phyloP scores from a whole-genome alignment of 1,140 invertebrate genomes.

The Leucophenga varia region DNA sequence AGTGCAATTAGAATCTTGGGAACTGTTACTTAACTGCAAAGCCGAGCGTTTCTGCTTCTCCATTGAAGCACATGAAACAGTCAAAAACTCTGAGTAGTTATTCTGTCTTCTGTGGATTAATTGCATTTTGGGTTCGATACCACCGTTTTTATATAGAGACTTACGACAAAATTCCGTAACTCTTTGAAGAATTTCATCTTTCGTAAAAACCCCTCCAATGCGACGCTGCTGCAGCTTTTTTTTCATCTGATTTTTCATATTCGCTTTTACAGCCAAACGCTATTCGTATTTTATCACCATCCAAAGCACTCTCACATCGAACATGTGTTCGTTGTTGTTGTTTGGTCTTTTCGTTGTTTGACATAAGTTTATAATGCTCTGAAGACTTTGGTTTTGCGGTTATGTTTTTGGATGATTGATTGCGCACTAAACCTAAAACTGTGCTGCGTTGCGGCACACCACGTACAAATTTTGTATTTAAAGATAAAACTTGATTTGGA shows the following conservation, averaged over 20 bases:
- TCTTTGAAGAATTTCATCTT: constrained; percentile 51
- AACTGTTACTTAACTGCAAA: constrained; percentile 24
- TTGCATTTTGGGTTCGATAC: constrained; percentile 23
- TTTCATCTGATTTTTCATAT: constrained; percentile 30
- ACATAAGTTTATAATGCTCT: too few relatives aligned
- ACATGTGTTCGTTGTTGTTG: constrained; percentile 11
- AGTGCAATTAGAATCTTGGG: too few relatives aligned
- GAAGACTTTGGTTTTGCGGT: neutral
- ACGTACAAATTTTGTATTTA: constrained; percentile 29
- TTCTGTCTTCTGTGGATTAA: constrained; percentile 28
- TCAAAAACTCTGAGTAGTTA: constrained; percentile 36
- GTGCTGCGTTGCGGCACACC: constrained; percentile 47
- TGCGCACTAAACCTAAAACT: constrained; percentile 35
- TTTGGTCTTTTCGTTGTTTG: too few relatives aligned
- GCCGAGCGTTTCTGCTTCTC: constrained; percentile 25
- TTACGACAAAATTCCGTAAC: constrained; percentile 54
- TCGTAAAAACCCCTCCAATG: constrained; percentile 41
- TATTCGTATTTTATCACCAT: constrained; percentile 25
- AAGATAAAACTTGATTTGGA: constrained; percentile 8
- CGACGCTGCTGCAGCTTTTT: constrained; percentile 16
- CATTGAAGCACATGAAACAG: constrained; percentile 50
- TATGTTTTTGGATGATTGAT: constrained; percentile 29
- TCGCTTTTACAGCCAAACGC: constrained; percentile 35
- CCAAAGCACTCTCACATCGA: constrained; percentile 46
- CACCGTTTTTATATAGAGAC: constrained; percentile 37